Evolutionary conservation across 1,140 invertebrate species (phyloP), one percentile per base, ranked within the genome.

Genomic region (Platorchestia sp.): DNA sequence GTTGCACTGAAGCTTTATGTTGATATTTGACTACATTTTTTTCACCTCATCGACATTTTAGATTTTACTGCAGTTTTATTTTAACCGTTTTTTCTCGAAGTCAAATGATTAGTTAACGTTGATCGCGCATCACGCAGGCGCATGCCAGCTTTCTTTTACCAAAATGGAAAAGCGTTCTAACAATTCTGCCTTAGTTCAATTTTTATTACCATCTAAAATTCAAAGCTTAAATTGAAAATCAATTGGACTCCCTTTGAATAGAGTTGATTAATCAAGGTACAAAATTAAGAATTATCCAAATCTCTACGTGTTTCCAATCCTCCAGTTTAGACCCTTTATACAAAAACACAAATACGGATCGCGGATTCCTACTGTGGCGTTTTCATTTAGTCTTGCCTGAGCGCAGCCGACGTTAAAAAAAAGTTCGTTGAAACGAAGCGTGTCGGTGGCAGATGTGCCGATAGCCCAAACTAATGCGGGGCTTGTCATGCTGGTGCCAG

Each of bases 401-500:
- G 36, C 59, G 59, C 59, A 75, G 59, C 59, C 27, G 59, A 75
- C 36, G 36, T 75, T 75, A 75, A 75, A 75, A 51, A 75, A 75
- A 75, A 75, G 27, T 27, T 19, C 59, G 59, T 75, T 75, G 59
- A 75, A 75, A 75, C 59, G 59, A 36, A 43, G 44, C 41, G 41
- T n/a, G 86, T 44, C 41, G 87, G 44, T 90, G 87, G 41, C 87
- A 90, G 87, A 90, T 90, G 87, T 42, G 41, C 87, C 87, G 87
- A 90, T 90, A 90, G 44, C 87, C 87, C 87, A 90, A 90, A 42
- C 87, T 90, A 90, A 90, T 90, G 87, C 87, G 87, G 44, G 41
- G 87, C 87, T 44, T 43, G 87, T 90, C 87, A 90, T 90, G 87
- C 87, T 90, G 41, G 87, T 90, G 87, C 87, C 87, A 90, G 87